Conservation (phyloP, 2,888 invertebrate species). For the Unio delphinus region DNA sequence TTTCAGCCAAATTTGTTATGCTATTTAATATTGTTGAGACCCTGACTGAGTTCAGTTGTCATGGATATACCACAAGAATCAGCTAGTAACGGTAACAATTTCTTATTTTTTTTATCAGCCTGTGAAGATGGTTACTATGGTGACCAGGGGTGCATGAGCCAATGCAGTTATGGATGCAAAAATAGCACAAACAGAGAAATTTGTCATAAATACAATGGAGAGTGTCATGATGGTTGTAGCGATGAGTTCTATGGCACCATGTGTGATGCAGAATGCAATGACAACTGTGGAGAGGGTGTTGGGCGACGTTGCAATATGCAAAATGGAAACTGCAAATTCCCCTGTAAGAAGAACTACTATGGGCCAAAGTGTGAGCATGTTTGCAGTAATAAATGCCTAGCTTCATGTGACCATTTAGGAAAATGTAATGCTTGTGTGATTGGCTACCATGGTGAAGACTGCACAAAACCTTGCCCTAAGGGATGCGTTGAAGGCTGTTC, state of each 20-base stretch:
- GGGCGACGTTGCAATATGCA: too few relatives aligned
- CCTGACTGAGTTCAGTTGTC: too few relatives aligned
- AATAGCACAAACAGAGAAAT: neutral
- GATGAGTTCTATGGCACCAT: conserved; percentile 5
- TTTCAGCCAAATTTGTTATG: too few relatives aligned
- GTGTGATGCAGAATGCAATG: conserved; percentile 7
- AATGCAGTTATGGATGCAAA: conserved; percentile 4
- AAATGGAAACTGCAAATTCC: neutral
- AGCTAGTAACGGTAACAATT: too few relatives aligned
- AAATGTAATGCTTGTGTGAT: conserved; percentile 2
- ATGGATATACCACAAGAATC: too few relatives aligned
- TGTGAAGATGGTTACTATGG: conserved; percentile 12
- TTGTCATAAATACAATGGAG: conserved; percentile 4
- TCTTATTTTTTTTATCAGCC: neutral
- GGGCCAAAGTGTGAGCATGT: neutral
- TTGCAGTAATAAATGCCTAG: neutral
- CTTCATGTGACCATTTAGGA: neutral
- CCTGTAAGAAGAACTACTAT: conserved; percentile 1
- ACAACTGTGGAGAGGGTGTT: conserved; percentile 4
- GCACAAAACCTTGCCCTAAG: neutral
- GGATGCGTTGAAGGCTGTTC: neutral
- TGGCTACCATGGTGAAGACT: conserved; percentile 7
- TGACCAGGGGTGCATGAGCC: neutral
- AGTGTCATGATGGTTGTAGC: conserved; percentile 3
- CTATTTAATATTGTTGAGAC: too few relatives aligned